A percentile compares a stretch with the other conserved stretches of the same genome.
These are phyloP conservation scores for Drosophila bocqueti DNA, from an alignment of 1,140 invertebrate species.

Conservation along the genomic window DNA sequence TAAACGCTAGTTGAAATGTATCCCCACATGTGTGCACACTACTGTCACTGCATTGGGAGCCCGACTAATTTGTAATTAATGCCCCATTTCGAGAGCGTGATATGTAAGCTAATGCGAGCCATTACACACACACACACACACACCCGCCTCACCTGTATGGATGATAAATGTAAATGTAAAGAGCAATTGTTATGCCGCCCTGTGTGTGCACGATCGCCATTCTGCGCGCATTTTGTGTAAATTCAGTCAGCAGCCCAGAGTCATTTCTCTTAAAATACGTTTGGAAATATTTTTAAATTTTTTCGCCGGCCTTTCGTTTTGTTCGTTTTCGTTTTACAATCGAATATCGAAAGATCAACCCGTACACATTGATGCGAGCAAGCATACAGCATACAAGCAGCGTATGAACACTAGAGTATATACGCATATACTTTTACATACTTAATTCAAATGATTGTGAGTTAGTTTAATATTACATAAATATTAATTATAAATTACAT, in stretches of 20 bases:
- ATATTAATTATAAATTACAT: conserved; percentile 83
- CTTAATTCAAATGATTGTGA: conserved; percentile 83
- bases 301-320: conserved; percentile 42
- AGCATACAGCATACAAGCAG: conserved; percentile 9
- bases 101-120: conserved; percentile 63
- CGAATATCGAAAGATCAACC: conserved; percentile 56
- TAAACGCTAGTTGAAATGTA: conserved; percentile 63
- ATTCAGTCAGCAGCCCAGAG: conserved; percentile 61
- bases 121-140: conserved; percentile 35
- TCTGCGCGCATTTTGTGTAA: conserved; percentile 51
- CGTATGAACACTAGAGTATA: conserved; percentile 48
- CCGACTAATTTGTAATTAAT: conserved; percentile 70
- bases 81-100: conserved; percentile 63
- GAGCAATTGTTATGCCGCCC: conserved; percentile 57
- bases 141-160: conserved; percentile 22
- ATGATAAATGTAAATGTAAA: conserved; percentile 58
- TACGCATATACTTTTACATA: conserved; percentile 60
- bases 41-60: conserved; percentile 46
- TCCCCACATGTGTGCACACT: conserved; percentile 23
- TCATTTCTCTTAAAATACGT: conserved; percentile 61
- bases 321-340: conserved; percentile 58
- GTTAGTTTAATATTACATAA: conserved; percentile 83
- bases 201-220: conserved; percentile 36
- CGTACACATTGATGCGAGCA: conserved; percentile 32
- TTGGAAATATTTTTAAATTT: conserved; percentile 52